These are phyloP conservation scores for Merluccius polli DNA, from an alignment of 2,797 vertebrate species.

Conservation along the genomic window DNA sequence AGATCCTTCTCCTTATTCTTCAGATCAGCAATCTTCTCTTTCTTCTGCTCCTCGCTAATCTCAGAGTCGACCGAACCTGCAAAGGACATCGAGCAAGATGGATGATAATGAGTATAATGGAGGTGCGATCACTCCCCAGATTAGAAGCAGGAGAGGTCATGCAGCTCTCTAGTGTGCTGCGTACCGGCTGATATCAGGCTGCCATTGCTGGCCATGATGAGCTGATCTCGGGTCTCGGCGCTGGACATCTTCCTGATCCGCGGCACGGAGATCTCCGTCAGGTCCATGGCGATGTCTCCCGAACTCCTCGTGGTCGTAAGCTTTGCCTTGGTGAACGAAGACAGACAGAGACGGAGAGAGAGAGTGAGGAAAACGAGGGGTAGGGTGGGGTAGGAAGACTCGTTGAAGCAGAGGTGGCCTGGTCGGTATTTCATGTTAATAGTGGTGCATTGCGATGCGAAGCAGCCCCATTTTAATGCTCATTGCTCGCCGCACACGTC, in stretches of 20 bases:
- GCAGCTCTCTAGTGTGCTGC: constrained; percentile 2
- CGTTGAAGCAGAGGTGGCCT: constrained; percentile 10
- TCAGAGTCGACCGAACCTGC: constrained; percentile 91
- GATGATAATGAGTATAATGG: background rate
- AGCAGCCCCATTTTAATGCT: constrained; percentile 38
- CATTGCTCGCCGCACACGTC: constrained; percentile 21
- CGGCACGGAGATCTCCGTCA: constrained; percentile 81
- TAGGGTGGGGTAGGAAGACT: background rate
- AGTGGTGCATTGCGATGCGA: constrained; percentile 28
- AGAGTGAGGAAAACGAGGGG: constrained; percentile 2
- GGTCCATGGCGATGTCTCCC: constrained; percentile 91
- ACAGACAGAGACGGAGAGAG: background rate
- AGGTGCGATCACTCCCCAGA: too few species aligned
- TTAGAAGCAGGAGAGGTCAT: background rate
- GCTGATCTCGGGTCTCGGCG: constrained; percentile 81
- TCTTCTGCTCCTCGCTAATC: constrained; percentile 87
- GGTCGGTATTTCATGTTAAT: constrained; percentile 44
- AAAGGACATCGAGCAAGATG: constrained; percentile 13
- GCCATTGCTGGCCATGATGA: constrained; percentile 95
- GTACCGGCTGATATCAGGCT: constrained; percentile 94
- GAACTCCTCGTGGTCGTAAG: constrained; percentile 87
- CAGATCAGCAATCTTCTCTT: constrained; percentile 89
- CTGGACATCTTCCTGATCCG: constrained; percentile 78
- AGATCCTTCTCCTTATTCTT: constrained; percentile 88
- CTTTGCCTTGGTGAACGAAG: constrained; percentile 74